phyloP scores from a whole-genome alignment of 2,888 invertebrate species.

The Morpho deidamia region DNA sequence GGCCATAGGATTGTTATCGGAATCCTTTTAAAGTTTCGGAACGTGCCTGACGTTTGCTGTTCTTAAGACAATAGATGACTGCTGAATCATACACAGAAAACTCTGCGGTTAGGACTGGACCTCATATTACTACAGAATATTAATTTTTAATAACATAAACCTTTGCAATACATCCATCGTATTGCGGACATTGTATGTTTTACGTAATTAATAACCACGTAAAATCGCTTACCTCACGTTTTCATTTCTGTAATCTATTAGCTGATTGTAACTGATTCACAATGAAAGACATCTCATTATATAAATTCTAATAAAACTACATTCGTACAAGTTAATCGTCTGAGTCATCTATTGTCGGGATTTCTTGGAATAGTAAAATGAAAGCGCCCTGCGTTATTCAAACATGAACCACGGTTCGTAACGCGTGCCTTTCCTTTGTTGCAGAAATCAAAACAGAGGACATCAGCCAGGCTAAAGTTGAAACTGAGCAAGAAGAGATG shows the following conservation, averaged over 20 bases:
- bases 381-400: slow-evolving; percentile 66
- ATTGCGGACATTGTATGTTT: slow-evolving; percentile 12
- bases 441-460: slow-evolving; percentile 75
- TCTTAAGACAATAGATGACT: slow-evolving; percentile 48
- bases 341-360: slow-evolving; percentile 73
- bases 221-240: slow-evolving; percentile 27
- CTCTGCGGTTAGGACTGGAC: slow-evolving; percentile 27
- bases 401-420: slow-evolving; percentile 65
- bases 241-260: slow-evolving; percentile 50
- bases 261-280: slow-evolving; percentile 49
- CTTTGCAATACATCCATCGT: slow-evolving; percentile 3
- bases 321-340: slow-evolving; percentile 53
- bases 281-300: slow-evolving; percentile 54
- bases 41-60: slow-evolving; percentile 28
- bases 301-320: slow-evolving; percentile 53
- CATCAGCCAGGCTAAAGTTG: slow-evolving; percentile 68
- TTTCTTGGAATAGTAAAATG: slow-evolving; percentile 72
- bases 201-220: slow-evolving; percentile 18
- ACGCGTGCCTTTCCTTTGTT: slow-evolving; percentile 62
- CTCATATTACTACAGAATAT: slow-evolving; percentile 14
- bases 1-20: slow-evolving; percentile 18
- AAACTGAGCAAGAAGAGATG: slow-evolving; percentile 47
- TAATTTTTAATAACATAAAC: slow-evolving; percentile 15
- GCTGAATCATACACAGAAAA: slow-evolving; percentile 47
- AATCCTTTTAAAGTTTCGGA: slow-evolving; percentile 22